Evolutionary conservation across 1,140 invertebrate genomes (phyloP).

Genomic region (Plodia interpunctella): DNA sequence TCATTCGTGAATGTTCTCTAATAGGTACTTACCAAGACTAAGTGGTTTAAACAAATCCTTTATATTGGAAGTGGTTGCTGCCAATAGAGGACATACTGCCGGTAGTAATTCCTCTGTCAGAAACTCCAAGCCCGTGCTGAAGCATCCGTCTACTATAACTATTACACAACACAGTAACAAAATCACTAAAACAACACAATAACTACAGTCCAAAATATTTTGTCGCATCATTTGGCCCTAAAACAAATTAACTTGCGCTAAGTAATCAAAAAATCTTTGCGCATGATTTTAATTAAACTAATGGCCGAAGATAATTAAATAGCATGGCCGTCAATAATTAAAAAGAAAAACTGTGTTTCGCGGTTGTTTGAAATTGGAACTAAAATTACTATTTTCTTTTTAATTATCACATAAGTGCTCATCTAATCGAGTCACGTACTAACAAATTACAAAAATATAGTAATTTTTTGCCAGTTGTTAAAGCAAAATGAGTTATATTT

Average conservation of each 20-base stretch:
- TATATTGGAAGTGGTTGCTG: constrained; percentile 36
- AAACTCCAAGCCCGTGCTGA: constrained; percentile 43
- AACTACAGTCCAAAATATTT: constrained; percentile 13
- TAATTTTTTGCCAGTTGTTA: constrained; percentile 10
- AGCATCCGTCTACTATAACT: constrained; percentile 39
- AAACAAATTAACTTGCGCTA: not conserved
- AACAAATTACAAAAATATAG: constrained; percentile 18
- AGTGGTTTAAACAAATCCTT: constrained; percentile 43
- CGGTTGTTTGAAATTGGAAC: constrained; percentile 6
- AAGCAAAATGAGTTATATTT: not conserved
- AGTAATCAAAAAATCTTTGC: not conserved
- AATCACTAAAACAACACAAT: constrained; percentile 25
- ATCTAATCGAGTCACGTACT: constrained; percentile 21
- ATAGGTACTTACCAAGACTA: constrained; percentile 41
- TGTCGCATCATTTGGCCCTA: constrained; percentile 6
- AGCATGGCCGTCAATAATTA: constrained; percentile 7
- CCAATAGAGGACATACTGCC: constrained; percentile 47
- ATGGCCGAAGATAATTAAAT: not conserved
- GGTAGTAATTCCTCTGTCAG: constrained; percentile 48
- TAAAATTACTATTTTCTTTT: not conserved
- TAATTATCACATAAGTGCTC: constrained; percentile 16
- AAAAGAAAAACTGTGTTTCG: constrained; percentile 4
- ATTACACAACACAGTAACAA: constrained; percentile 35
- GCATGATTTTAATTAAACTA: constrained; percentile 9
- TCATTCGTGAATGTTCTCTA: too few relatives aligned